A percentile compares a stretch with the other conserved stretches of the same genome.
Conservation (phyloP, 2,888 invertebrate genomes). For the Tethea ocularis region DNA sequence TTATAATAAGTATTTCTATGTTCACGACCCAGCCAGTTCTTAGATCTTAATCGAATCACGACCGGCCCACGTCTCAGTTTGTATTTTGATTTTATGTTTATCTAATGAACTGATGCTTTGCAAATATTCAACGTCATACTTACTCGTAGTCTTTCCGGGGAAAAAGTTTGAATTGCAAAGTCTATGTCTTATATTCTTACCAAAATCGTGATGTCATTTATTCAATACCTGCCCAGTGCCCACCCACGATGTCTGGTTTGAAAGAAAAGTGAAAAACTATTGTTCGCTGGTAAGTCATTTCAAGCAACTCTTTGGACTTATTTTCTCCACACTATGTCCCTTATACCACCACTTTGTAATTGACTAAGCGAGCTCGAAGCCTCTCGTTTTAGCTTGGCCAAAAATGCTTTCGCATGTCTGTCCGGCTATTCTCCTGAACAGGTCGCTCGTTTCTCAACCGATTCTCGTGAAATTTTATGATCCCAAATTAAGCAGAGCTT, state of each 20-base stretch:
- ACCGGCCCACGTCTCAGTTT: slow-evolving; percentile 1
- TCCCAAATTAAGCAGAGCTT: too few relatives aligned
- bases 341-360: too few relatives aligned
- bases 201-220: slow-evolving; percentile 3
- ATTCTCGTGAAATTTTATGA: too few relatives aligned
- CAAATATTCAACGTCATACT: slow-evolving; percentile 3
- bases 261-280: background rate
- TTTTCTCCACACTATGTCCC: too few relatives aligned
- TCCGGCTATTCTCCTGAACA: too few relatives aligned
- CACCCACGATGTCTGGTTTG: background rate
- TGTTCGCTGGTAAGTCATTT: background rate
- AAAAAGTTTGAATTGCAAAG: slow-evolving; percentile 1
- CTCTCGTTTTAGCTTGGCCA: too few relatives aligned
- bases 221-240: background rate
- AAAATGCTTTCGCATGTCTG: too few relatives aligned
- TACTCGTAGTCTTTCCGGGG: background rate
- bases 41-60: slow-evolving; percentile 11
- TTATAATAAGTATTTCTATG: slow-evolving; percentile 3
- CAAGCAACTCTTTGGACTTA: too few relatives aligned
- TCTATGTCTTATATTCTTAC: background rate
- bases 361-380: too few relatives aligned
- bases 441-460: too few relatives aligned
- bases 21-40: slow-evolving; percentile 9
- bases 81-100: slow-evolving; percentile 10
- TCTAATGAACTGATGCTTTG: slow-evolving; percentile 1